A percentile compares a stretch with the other conserved stretches of the same genome.
Conservation (phyloP, 2,797 vertebrate genomes). For the Hirundo rustica region DNA sequence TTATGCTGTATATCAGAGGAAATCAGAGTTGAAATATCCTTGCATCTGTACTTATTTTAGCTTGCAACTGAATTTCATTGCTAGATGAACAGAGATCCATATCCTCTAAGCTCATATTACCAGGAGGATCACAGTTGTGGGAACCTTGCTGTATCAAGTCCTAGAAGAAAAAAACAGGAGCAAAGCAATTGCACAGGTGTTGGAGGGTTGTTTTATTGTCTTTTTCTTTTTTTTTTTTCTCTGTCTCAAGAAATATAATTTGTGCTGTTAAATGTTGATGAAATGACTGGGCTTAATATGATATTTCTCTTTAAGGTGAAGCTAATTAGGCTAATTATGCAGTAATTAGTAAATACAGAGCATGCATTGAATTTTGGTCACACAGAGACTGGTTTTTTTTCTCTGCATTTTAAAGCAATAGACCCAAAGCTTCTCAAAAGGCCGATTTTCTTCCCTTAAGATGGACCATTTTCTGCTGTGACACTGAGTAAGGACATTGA, state of each 20-base stretch:
- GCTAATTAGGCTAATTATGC: background rate
- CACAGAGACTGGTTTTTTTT: background rate
- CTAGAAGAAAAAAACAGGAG: background rate
- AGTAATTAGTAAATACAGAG: background rate
- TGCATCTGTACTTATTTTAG: background rate
- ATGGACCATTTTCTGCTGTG: background rate
- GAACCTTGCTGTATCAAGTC: background rate
- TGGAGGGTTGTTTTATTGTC: background rate
- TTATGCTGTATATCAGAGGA: background rate
- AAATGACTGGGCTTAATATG: background rate
- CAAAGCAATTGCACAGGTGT: background rate
- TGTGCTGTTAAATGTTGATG: background rate
- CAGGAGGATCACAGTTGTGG: background rate
- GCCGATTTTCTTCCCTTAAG: background rate
- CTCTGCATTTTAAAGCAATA: background rate
- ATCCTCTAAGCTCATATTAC: background rate
- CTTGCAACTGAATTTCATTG: background rate
- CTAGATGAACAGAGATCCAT: background rate
- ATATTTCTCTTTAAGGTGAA: background rate
- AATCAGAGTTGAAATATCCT: background rate
- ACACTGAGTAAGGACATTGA: background rate
- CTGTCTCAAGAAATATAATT: background rate
- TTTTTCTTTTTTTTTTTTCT: background rate
- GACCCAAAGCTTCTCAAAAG: background rate
- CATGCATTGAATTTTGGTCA: background rate